A percentile compares a stretch with the other conserved stretches of the same genome.
Conservation (phyloP, 2,797 vertebrate species). For the Neosalanx taihuensis region DNA sequence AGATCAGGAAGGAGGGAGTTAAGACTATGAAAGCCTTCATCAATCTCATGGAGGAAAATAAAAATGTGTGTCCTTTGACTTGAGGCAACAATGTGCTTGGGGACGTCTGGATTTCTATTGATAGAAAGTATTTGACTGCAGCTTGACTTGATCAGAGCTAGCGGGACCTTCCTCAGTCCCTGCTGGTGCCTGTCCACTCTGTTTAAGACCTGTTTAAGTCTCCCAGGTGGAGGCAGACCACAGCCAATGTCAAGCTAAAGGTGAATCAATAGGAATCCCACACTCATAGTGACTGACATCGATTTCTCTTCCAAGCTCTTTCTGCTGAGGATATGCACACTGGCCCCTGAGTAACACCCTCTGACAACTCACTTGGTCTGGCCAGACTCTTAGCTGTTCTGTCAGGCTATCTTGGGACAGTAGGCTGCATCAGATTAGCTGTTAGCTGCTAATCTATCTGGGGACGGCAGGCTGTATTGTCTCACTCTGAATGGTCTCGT, state of each 20-base stretch:
- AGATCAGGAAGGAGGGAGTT: no score
- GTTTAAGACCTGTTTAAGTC: slow-evolving; percentile 28
- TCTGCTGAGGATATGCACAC: slow-evolving; percentile 20
- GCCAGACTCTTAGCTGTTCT: slow-evolving; percentile 50
- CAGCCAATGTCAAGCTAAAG: slow-evolving; percentile 50
- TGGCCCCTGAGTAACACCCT: slow-evolving; percentile 23
- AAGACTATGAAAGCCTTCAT: no score
- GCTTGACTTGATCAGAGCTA: slow-evolving; percentile 29
- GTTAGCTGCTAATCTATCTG: background rate
- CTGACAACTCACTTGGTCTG: slow-evolving; percentile 43
- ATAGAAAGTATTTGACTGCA: slow-evolving; percentile 20
- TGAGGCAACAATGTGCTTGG: background rate
- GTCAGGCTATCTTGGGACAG: slow-evolving; percentile 28
- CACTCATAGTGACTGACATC: slow-evolving; percentile 28
- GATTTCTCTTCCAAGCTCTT: slow-evolving; percentile 32
- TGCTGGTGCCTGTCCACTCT: slow-evolving; percentile 19
- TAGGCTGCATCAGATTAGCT: slow-evolving; percentile 38
- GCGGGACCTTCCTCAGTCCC: slow-evolving; percentile 21
- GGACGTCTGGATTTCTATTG: slow-evolving; percentile 11
- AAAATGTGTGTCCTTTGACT: no score
- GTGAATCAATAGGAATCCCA: slow-evolving; percentile 52
- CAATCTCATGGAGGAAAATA: no score
- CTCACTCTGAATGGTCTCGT: slow-evolving; percentile 48
- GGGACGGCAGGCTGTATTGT: slow-evolving; percentile 53
- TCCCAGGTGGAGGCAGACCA: slow-evolving; percentile 25